Base-by-base conservation (phyloP, 2,113 vertebrate genomes). In the Leucopsar rothschildi region DNA sequence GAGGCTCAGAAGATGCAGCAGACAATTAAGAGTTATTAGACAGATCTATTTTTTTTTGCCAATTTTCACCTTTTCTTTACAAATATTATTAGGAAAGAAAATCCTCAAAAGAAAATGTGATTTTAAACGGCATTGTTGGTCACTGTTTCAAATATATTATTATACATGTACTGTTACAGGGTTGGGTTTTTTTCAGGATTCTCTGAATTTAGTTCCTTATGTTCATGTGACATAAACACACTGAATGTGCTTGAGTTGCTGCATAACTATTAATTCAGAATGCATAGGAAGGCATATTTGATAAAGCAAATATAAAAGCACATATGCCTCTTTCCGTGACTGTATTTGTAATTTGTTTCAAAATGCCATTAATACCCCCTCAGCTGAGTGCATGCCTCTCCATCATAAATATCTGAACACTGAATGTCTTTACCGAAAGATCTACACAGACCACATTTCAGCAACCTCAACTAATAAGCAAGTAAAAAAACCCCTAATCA, bases 161-260 rank as follows among this genome's bases (percentile, higher is more conserved):
- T 78, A 29, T 7, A 47, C 4, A 18, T 12, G 5, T 33, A 39
- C 6, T 10, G 3, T 56, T 72, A 72, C 5, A 76, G 4, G 8
- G 16, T 9, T 61, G 15, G 8, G 0, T 0, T 47, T 72, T 66
- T 52, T 45, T 33, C 39, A 82, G 31, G 7, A 40, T 31, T 90
- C 37, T 61, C 20, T 91, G 14, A 53, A 19, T 79, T 47, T 81
- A 49, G 1, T 60, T 92, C 20, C 40, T 82, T 69, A 39, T 33
- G n/a, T 69, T 61, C 45, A 63, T 21, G 12, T 65, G 69, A 88
- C 33, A 80, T 52, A 73, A 90, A 44, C 40, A n/a, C 37, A 60
- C 12, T 66, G 50, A 44, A 52, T 78, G 56, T 82, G 31, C 37
- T 71, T 47, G 77, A 84, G 35, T 55, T 88, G 66, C 50, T 63